A percentile compares a stretch with the other conserved stretches of the same genome.
These are phyloP conservation scores for Ctenomys sociabilis DNA, from an alignment of 2,113 vertebrate genomes.

Conservation along the genomic window DNA sequence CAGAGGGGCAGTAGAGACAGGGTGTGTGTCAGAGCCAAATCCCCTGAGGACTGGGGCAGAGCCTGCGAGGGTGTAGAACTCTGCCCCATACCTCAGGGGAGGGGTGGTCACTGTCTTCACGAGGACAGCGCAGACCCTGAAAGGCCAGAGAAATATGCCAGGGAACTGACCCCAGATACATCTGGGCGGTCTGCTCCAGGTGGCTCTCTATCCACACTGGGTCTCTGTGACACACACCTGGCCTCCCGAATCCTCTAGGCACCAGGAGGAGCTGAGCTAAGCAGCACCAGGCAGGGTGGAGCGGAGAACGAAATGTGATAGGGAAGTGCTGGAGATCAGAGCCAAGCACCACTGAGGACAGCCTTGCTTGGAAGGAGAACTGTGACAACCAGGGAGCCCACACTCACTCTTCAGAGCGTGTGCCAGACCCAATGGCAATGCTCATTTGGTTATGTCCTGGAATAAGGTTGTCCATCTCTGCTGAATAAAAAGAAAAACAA, in stretches of 20 bases:
- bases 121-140: background rate
- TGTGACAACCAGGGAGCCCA: background rate
- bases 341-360: fast-evolving
- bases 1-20: fast-evolving
- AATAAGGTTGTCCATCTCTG: background rate
- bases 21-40: background rate
- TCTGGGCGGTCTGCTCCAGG: background rate
- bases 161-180: background rate
- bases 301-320: background rate
- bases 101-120: too few species aligned
- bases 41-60: background rate
- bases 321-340: fast-evolving
- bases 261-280: background rate
- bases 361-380: too few species aligned
- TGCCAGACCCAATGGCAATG: background rate
- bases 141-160: background rate
- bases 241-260: background rate
- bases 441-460: background rate
- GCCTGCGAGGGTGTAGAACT: background rate
- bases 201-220: fast-evolving
- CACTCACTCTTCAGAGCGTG: background rate
- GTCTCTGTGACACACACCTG: background rate
- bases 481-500: background rate
- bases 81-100: background rate
- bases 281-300: fast-evolving